Evolutionary conservation across 2,888 invertebrate genomes (phyloP), one percentile per base, ranked within the genome.

Genomic region (Tuta absoluta): DNA sequence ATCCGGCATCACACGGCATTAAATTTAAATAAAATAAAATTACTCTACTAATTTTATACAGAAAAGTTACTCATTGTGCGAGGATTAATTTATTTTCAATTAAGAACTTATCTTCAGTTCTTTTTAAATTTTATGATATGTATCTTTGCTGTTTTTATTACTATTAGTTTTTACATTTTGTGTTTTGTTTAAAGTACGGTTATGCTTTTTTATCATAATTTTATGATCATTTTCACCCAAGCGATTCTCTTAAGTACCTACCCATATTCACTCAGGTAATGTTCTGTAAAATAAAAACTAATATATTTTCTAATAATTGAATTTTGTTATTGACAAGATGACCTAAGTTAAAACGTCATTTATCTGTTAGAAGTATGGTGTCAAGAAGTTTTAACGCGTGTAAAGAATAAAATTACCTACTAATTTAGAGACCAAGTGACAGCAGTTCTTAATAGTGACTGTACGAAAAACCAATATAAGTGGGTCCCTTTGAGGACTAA

Each of bases 321-420:
- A 57, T 48, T 59, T 48, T 11, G 38, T 62, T 51, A 65, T 65
- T 58, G 63, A 59, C 62, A 41, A 57, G 62, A 37, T 41, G 56
- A 61, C 41, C 28, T 64, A 33, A 62, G 19, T 65, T 57, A 56
- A 62, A 62, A 57, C n/a, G 33, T 33, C 49, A 65, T 62, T 65
- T 65, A 56, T 48, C 45, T 14, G 61, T 57, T 57, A 17, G 56
- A 21, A 24, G 60, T 17, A 24, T 19, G 17, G 60, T 63, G 65
- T 65, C 63, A 56, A 45, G 65, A 53, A 57, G 45, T 12, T 63
- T 45, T 60, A 60, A 45, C 45, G 57, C 49, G 24, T n/a, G n/a
- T n/a, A n/a, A n/a, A n/a, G 57, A 57, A 57, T 33, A 33, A 10
- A 10, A 8, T 33, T 8, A 8, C 33, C n/a, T n/a, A n/a, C n/a